Evolutionary conservation across 2,113 vertebrate species (phyloP).

Genomic region (Sinocyclocheilus maitianheensis): DNA sequence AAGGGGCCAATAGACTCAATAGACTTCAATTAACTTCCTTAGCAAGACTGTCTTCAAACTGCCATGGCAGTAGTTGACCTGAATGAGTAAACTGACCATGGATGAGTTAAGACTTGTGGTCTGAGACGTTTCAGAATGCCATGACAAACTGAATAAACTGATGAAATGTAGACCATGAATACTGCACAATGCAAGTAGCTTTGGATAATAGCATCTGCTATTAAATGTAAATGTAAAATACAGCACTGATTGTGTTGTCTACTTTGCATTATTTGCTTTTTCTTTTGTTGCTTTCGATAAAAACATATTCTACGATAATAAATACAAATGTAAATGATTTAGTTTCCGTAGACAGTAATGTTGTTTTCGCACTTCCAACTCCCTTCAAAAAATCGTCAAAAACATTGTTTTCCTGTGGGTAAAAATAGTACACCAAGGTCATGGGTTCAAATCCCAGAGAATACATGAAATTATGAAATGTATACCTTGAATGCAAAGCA

Average conservation of each 20-base stretch:
- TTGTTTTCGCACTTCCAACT: too few species aligned
- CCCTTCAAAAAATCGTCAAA: too few species aligned
- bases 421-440: too few species aligned
- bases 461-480: too few species aligned
- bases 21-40: background rate
- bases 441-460: too few species aligned
- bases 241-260: background rate
- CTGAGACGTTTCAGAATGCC: background rate
- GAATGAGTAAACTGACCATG: background rate
- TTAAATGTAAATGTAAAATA: background rate
- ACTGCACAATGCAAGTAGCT: background rate
- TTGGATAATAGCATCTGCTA: background rate
- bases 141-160: background rate
- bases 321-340: background rate
- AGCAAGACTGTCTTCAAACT: background rate
- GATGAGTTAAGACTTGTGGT: background rate
- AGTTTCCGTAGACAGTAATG: too few species aligned
- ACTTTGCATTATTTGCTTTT: background rate
- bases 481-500: too few species aligned
- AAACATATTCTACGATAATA: too few species aligned
- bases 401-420: too few species aligned
- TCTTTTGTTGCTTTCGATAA: background rate
- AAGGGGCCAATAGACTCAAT: background rate
- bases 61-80: background rate
- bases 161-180: background rate